Evolutionary conservation across 2,888 invertebrate genomes (phyloP).

Genomic region (Podabrus alpinus): DNA sequence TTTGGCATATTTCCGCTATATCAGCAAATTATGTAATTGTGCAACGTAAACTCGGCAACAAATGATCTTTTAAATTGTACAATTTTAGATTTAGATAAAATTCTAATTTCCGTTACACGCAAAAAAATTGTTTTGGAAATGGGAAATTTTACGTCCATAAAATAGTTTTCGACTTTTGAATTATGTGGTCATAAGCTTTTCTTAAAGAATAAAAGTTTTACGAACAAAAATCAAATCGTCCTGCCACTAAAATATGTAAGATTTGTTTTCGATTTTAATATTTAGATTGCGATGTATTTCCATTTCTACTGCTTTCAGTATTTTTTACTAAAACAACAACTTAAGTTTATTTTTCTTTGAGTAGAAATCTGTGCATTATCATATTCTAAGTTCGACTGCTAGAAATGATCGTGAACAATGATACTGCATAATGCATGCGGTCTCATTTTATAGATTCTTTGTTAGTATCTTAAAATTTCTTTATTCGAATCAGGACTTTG

Average conservation of each 20-base stretch:
- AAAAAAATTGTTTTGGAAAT: background rate
- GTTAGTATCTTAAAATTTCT: background rate
- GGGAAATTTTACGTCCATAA: background rate
- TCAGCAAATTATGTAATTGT: background rate
- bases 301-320: background rate
- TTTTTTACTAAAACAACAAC: background rate
- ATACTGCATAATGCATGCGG: background rate
- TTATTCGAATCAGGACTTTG: background rate
- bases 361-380: background rate
- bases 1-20: background rate
- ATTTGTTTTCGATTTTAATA: background rate
- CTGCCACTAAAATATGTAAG: background rate
- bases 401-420: background rate
- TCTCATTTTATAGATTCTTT: background rate
- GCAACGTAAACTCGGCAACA: background rate
- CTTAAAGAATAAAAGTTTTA: background rate
- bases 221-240: background rate
- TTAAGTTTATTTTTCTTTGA: background rate
- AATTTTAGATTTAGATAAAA: slow-evolving; percentile 21
- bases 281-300: background rate
- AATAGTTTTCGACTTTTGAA: background rate
- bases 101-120: slow-evolving; percentile 17
- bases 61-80: slow-evolving; percentile 8
- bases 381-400: background rate
- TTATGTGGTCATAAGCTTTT: background rate